phyloP scores from a whole-genome alignment of 2,888 invertebrate genomes.

The Endotricha flammealis region DNA sequence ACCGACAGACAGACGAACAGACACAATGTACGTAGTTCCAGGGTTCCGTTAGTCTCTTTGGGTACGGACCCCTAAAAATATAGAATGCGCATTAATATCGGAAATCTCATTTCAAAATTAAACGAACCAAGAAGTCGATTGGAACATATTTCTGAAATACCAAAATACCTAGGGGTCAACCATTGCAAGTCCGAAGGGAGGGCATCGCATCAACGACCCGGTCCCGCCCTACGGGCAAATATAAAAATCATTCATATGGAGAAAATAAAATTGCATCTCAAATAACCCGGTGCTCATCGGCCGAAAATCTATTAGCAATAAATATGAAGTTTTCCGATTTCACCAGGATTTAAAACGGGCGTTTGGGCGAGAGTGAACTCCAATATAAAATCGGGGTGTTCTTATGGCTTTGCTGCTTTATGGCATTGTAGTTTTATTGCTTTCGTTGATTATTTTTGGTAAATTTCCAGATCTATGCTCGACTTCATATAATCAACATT shows the following conservation, averaged over 20 bases:
- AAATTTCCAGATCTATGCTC: too few species aligned
- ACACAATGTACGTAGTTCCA: too few species aligned
- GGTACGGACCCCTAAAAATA: too few species aligned
- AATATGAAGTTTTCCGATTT: slow-evolving; percentile 78
- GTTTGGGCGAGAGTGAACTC: slow-evolving; percentile 37
- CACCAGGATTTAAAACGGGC: slow-evolving; percentile 71
- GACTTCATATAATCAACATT: too few species aligned
- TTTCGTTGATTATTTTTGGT: slow-evolving; percentile 43
- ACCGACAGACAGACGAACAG: too few species aligned
- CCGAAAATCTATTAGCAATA: slow-evolving; percentile 78
- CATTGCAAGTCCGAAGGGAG: slow-evolving; percentile 58
- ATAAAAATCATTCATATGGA: slow-evolving; percentile 78
- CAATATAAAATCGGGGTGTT: slow-evolving; percentile 55
- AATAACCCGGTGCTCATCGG: slow-evolving; percentile 73
- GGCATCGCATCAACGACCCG: slow-evolving; percentile 38
- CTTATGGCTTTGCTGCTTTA: slow-evolving; percentile 65
- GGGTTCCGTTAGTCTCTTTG: too few species aligned
- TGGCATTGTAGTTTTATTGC: slow-evolving; percentile 56
- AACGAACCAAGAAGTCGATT: slow-evolving; percentile 42
- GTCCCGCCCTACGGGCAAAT: slow-evolving; percentile 59
- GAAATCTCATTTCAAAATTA: slow-evolving; percentile 31
- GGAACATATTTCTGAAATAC: slow-evolving; percentile 35
- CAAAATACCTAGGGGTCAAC: slow-evolving; percentile 43
- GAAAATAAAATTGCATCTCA: slow-evolving; percentile 77
- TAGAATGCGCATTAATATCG: slow-evolving; percentile 1